These are phyloP conservation scores for Muscidifurax raptorellus DNA, from an alignment of 1,140 invertebrate species.

Conservation along the genomic window DNA sequence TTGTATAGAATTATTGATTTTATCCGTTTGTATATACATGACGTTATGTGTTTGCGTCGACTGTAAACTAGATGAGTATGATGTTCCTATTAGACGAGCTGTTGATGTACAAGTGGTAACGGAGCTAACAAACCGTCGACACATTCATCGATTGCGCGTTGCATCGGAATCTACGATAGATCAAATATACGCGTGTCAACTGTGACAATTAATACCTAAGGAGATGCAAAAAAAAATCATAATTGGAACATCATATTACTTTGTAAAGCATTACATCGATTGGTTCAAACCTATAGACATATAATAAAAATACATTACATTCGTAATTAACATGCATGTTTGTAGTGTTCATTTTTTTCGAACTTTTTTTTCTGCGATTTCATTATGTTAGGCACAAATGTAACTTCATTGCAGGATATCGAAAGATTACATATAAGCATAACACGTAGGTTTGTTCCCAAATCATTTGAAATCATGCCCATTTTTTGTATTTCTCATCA, in stretches of 20 bases:
- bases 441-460: not conserved
- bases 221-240: not conserved
- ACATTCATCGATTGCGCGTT: not conserved
- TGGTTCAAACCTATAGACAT: not conserved
- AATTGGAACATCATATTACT: not conserved
- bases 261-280: not conserved
- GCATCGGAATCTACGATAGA: not conserved
- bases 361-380: not conserved
- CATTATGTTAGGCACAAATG: not conserved
- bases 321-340: not conserved
- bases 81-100: not conserved
- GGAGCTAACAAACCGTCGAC: not conserved
- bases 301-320: not conserved
- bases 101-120: not conserved
- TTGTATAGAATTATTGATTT: not conserved
- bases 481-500: not conserved
- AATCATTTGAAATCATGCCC: not conserved
- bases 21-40: not conserved
- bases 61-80: not conserved
- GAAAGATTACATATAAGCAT: not conserved
- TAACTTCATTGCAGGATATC: not conserved
- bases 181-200: not conserved
- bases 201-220: not conserved
- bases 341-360: not conserved
- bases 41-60: not conserved